Base-by-base conservation (phyloP, 2,797 vertebrate genomes). In the Notamacropus eugenii region DNA sequence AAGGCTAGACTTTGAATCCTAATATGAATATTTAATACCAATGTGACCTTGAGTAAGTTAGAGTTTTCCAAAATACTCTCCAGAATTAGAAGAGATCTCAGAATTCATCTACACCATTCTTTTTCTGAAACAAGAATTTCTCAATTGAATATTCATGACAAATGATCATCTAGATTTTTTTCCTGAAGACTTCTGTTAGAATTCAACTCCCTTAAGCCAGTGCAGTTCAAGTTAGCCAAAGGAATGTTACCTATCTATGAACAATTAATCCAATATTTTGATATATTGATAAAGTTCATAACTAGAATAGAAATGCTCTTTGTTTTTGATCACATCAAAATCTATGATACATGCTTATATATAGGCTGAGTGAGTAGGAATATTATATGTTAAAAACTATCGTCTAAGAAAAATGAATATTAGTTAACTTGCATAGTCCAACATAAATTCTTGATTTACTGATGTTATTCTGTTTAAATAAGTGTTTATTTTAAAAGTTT, bases 401-500 rank as follows among this genome's bases (percentile, higher is more conserved):
- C 57, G 55, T 62, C 50, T 92, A 50, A 74, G 82, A n/a, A 94
- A 91, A 58, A 90, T 31, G 55, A 54, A 27, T 57, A 19, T 13
- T 46, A 91, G 82, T 94, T 54, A 57, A 57, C 1, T 1, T 29
- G 28, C 54, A 91, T 90, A 56, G 50, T 94, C 54, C 67, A 58
- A 94, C 40, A 24, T 93, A 58, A 82, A 82, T 82, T 82, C 5
- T 82, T 82, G 67, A 82, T 82, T 74, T 74, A 67, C n/a, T 82
- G 40, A 6, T 82, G n/a, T 46, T 82, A 82, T 82, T 46, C 55
- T 55, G 46, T 31, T 93, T 12, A 93, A 97, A 96, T 92, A 93
- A 95, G 54, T 28, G 91, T 93, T 93, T 93, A 74, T 93, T 94
- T 95, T 31, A 87, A 93, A 95, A 95, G 9, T 91, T 96, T 93